Base-by-base conservation (phyloP, 2,113 vertebrate species). In the Gadus chalcogrammus region DNA sequence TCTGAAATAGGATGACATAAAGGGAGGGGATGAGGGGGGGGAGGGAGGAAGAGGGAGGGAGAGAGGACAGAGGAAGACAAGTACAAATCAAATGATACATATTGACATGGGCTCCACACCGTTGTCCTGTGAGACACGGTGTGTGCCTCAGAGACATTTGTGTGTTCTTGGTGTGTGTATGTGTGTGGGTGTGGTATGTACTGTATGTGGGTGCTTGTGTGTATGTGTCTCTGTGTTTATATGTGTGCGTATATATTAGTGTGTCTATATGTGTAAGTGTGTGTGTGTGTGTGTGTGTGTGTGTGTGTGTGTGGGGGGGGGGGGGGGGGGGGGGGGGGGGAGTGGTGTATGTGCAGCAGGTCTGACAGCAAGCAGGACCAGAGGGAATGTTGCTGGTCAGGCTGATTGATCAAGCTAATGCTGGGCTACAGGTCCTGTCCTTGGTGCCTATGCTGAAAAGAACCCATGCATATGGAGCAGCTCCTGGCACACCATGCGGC, bases 321-420 rank as follows among this genome's bases (percentile, higher is more conserved):
- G n/a, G n/a, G n/a, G n/a, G n/a, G n/a, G n/a, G n/a, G n/a, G n/a
- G n/a, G n/a, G n/a, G n/a, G n/a, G n/a, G n/a, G n/a, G n/a, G 61
- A 67, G 70, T 70, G 48, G 66, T 28, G 66, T 12, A 28, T 63
- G 70, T 72, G 38, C 82, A 88, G 82, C 84, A 64, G 12, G 79
- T 65, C 83, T 90, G 85, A 88, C 84, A 84, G 87, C 84, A 83
- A 83, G 84, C 84, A 73, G 77, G 69, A 31, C 82, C 87, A 83
- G 83, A 1, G 61, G 82, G 85, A 84, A 84, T 76, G 74, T 79
- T 74, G 79, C 85, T 68, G 74, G 84, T 82, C 77, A 75, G 82
- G 74, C 82, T 87, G 87, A 90, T 88, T 87, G 85, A 88, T 87
- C 55, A 71, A 76, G 79, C 84, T 88, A 87, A 87, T 77, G 87